Base-by-base conservation (phyloP, 2,888 invertebrate species). In the Ichneumon xanthorius region DNA sequence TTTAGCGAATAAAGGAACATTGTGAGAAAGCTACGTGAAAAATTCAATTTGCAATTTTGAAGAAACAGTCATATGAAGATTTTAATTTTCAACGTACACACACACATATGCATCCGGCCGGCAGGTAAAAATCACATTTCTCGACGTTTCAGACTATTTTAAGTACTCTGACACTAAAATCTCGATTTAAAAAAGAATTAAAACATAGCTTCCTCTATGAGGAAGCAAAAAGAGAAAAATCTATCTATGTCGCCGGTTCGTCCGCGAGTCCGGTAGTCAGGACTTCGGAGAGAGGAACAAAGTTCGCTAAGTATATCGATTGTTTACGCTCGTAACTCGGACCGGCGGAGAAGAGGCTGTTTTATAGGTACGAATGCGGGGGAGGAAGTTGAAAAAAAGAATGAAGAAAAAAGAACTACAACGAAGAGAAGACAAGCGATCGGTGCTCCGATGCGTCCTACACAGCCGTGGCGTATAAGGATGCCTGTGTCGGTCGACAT, bases 281-380 rank as follows among this genome's bases (percentile, higher is more conserved):
- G 19, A 37, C 50, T 70, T 76, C 70, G 45, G 33, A 68, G 33
- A 67, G 55, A 45, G 22, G 30, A 16, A 68, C 75, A 71, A 61
- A 26, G 48, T n/a, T 86, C 84, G 87, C 87, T 88, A 88, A 88
- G 89, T 89, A 87, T 90, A 92, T 92, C 91, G 92, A 77, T 87
- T 93, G 92, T 93, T 93, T 93, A 93, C 89, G 88, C 90, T 92
- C 92, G 89, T 93, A 93, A 92, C 91, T 92, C 91, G 90, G 88
- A 89, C 1, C 19, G 88, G 90, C 80, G 81, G 82, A 26, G 68
- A 70, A 73, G 65, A 71, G 70, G 70, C 76, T 87, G 79, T 84
- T 86, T 84, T 85, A 86, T 79, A 73, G 50, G 76, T 80, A 58
- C 30, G 48, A 14, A 33, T 45, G 68, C 70, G 77, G 73, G 78